A percentile compares a stretch with the other conserved stretches of the same genome.
phyloP scores from a whole-genome alignment of 2,888 invertebrate genomes.

The Parthenolecanium corni region DNA sequence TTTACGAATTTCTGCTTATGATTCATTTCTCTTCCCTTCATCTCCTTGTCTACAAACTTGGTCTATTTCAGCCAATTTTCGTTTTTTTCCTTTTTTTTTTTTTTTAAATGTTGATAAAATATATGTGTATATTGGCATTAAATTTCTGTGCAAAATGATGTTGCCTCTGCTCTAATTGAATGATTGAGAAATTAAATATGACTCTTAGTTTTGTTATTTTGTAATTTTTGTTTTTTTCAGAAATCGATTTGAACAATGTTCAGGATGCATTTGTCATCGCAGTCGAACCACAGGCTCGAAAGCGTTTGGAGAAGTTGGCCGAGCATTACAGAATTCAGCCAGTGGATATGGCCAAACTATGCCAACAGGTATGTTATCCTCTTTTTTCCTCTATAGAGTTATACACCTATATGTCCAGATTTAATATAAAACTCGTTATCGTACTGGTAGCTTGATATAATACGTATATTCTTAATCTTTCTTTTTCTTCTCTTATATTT shows the following conservation, averaged over 20 bases:
- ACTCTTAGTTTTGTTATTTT: too few species aligned
- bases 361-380: slow-evolving; percentile 56
- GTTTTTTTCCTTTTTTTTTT: too few species aligned
- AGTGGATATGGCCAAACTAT: slow-evolving; percentile 82
- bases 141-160: too few species aligned
- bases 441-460: not conserved
- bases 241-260: slow-evolving; percentile 75
- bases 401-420: not conserved
- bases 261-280: slow-evolving; percentile 98
- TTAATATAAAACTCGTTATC: not conserved
- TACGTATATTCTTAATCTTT: not conserved
- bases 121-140: too few species aligned
- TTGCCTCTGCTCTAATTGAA: too few species aligned
- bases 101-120: too few species aligned
- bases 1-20: too few species aligned
- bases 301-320: slow-evolving; percentile 81
- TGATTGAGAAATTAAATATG: too few species aligned
- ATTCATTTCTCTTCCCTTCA: too few species aligned
- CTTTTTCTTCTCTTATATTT: too few species aligned
- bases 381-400: not conserved
- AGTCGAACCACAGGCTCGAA: slow-evolving; percentile 87
- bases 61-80: too few species aligned
- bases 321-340: slow-evolving; percentile 87
- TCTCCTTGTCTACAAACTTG: too few species aligned
- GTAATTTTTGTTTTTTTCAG: slow-evolving; percentile 44